Evolutionary conservation across 2,888 invertebrate genomes (phyloP).

Genomic region (Lasioglossum zephyrum): DNA sequence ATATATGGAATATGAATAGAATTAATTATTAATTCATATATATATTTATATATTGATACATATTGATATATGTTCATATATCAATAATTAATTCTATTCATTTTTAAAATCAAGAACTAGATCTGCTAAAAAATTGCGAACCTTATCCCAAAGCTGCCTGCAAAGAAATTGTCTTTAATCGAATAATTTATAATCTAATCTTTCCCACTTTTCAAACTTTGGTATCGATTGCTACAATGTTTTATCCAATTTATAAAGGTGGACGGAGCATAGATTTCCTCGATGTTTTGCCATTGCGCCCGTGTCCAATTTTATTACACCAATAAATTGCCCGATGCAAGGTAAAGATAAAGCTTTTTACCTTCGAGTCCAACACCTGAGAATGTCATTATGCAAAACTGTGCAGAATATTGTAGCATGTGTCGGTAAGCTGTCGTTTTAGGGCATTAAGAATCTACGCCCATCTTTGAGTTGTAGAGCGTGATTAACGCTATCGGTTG

Average conservation of each 20-base stretch:
- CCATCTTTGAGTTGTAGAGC: neutral
- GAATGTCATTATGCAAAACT: neutral
- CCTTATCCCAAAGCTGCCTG: neutral
- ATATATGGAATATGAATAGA: no score
- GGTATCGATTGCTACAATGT: neutral
- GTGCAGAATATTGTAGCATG: neutral
- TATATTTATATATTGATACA: no score
- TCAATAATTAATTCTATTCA: no score
- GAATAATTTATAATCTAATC: neutral
- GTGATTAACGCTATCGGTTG: neutral
- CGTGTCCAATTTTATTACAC: neutral
- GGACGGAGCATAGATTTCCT: neutral
- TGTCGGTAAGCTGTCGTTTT: neutral
- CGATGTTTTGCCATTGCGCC: neutral
- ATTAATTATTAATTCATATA: no score
- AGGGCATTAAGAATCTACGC: neutral
- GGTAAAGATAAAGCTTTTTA: neutral
- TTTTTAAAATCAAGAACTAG: neutral
- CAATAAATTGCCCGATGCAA: neutral
- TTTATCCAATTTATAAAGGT: neutral
- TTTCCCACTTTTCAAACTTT: neutral
- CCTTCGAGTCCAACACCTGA: neutral
- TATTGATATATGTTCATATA: no score
- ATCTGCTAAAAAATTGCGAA: neutral
- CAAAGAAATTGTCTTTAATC: neutral